phyloP scores from a whole-genome alignment of 1,140 invertebrate genomes.

The Lordiphosa mommai region DNA sequence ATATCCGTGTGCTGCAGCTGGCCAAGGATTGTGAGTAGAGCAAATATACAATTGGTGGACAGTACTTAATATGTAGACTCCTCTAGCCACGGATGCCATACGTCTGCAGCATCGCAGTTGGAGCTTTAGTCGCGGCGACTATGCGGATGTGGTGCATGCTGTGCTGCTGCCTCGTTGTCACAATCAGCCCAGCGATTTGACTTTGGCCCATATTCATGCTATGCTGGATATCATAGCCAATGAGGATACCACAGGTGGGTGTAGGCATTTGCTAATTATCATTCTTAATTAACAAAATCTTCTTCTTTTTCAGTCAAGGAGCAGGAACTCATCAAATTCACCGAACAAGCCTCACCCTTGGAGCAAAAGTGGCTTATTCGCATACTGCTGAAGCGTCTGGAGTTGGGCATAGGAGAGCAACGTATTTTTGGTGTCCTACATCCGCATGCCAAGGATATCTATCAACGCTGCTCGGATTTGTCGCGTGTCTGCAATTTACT shows the following conservation, averaged over 20 bases:
- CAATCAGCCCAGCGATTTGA: conserved; percentile 79
- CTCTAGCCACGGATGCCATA: conserved; percentile 82
- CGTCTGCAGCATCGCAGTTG: conserved; percentile 83
- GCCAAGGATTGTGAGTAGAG: conserved; percentile 80
- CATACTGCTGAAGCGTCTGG: conserved; percentile 91
- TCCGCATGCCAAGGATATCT: conserved; percentile 89
- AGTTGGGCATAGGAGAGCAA: conserved; percentile 86
- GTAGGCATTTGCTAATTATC: not conserved
- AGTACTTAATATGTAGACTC: not conserved
- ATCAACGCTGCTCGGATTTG: conserved; percentile 86
- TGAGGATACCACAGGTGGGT: conserved; percentile 79
- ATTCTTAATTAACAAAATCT: conserved; percentile 1
- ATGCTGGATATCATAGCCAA: conserved; percentile 86
- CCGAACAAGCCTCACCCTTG: conserved; percentile 83
- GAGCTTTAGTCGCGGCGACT: conserved; percentile 82
- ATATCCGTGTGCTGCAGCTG: conserved; percentile 86
- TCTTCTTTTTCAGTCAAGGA: conserved; percentile 76
- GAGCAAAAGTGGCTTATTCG: conserved; percentile 95
- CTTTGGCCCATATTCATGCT: conserved; percentile 85
- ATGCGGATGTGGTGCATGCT: conserved; percentile 86
- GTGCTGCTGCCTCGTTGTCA: conserved; percentile 85
- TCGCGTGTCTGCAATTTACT: conserved; percentile 82
- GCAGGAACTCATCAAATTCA: conserved; percentile 81
- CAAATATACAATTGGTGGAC: too few relatives aligned
- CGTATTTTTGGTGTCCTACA: conserved; percentile 88